Conservation (phyloP, 2,797 vertebrate species). For the Enteromius paludinosus region DNA sequence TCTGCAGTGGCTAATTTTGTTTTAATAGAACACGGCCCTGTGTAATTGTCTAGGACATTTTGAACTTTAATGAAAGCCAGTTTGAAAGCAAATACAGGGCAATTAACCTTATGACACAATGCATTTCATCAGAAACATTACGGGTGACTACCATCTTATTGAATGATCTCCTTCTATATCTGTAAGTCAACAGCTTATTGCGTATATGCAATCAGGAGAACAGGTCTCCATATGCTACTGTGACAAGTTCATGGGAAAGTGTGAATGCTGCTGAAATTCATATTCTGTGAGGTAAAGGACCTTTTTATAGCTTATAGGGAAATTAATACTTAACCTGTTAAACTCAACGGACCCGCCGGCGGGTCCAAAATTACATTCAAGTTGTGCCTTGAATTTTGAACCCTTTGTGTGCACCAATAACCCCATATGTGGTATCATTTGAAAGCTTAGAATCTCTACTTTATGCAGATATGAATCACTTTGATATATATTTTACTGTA, state of each 20-base stretch:
- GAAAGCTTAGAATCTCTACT: too few relatives aligned
- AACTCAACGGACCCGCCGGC: too few relatives aligned
- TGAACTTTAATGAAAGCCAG: conserved; percentile 40
- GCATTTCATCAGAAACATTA: conserved; percentile 5
- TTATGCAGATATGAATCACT: too few relatives aligned
- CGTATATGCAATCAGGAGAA: neutral
- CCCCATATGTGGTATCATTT: too few relatives aligned
- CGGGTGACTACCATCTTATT: conserved; percentile 10
- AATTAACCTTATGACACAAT: conserved; percentile 48
- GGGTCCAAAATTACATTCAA: too few relatives aligned
- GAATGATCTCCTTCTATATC: neutral
- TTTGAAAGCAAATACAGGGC: conserved; percentile 4
- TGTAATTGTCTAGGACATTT: conserved; percentile 35
- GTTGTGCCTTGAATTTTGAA: too few relatives aligned
- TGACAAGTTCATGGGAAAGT: conserved; percentile 6
- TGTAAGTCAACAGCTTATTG: neutral
- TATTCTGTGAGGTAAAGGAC: neutral
- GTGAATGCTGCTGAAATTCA: neutral
- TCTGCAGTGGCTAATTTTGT: conserved; percentile 31
- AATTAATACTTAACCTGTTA: too few relatives aligned
- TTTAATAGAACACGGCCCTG: conserved; percentile 38
- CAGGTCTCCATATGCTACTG: neutral
- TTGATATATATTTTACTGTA: too few relatives aligned
- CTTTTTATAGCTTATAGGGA: neutral
- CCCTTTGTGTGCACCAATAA: too few relatives aligned